These are phyloP conservation scores for Troides helena DNA, from an alignment of 2,888 invertebrate species.

Conservation along the genomic window DNA sequence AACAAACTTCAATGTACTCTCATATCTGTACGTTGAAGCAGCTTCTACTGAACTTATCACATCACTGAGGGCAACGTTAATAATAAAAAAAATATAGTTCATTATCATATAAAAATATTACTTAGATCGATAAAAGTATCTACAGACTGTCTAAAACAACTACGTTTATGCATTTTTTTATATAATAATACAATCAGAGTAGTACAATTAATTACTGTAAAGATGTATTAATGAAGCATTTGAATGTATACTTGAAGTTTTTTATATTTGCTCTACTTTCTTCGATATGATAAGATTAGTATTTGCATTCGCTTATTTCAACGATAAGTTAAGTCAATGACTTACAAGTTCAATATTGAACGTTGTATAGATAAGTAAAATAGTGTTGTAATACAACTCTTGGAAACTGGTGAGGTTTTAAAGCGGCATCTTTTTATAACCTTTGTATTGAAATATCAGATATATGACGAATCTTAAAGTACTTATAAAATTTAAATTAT, in stretches of 20 bases:
- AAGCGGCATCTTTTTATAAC: too few species aligned
- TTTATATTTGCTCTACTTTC: background rate
- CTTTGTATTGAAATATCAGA: too few species aligned
- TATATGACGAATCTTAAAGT: too few species aligned
- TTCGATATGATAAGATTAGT: background rate
- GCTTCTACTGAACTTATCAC: background rate
- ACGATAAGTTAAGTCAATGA: slow-evolving; percentile 38
- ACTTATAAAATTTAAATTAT: too few species aligned
- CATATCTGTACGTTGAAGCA: background rate
- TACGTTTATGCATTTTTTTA: too few species aligned
- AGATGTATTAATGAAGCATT: too few species aligned
- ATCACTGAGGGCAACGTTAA: too few species aligned
- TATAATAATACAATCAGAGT: background rate
- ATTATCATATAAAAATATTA: background rate
- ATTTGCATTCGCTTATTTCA: slow-evolving; percentile 34
- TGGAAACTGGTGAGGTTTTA: background rate
- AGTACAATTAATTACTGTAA: too few species aligned
- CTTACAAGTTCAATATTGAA: slow-evolving; percentile 40
- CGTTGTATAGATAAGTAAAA: slow-evolving; percentile 7
- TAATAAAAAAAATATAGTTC: too few species aligned
- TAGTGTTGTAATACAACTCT: background rate
- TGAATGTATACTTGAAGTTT: background rate
- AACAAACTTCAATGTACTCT: background rate
- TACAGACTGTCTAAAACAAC: too few species aligned
- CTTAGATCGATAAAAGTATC: too few species aligned